Evolutionary conservation across 2,888 invertebrate species (phyloP).

Genomic region (Bruchidius siliquastri): DNA sequence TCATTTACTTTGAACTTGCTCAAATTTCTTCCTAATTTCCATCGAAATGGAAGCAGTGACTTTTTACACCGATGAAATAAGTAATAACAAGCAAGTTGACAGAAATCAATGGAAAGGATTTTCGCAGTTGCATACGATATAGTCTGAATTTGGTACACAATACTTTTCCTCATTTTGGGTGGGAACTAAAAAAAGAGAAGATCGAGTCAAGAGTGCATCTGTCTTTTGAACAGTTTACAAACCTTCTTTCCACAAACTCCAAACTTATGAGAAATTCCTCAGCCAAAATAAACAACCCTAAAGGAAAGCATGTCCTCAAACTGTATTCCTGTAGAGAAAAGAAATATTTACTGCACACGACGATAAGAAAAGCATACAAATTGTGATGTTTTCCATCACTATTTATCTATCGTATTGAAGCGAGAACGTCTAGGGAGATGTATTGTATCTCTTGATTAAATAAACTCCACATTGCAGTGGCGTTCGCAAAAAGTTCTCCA

Average conservation of each 20-base stretch:
- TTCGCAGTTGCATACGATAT: no score
- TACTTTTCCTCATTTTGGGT: not conserved
- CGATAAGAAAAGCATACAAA: not conserved
- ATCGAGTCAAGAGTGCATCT: not conserved
- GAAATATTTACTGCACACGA: not conserved
- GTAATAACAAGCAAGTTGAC: no score
- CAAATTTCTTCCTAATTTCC: no score
- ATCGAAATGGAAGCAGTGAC: no score
- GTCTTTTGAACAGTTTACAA: not conserved
- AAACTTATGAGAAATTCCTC: not conserved
- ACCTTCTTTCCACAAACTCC: not conserved
- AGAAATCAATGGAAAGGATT: no score
- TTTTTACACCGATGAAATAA: no score
- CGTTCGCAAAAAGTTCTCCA: not conserved
- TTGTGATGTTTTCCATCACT: not conserved
- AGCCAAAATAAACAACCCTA: not conserved
- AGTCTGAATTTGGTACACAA: no score
- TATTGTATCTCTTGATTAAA: slow-evolving; percentile 9
- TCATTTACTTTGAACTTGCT: no score
- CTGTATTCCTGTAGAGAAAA: not conserved
- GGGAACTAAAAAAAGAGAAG: not conserved
- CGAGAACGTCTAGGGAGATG: slow-evolving; percentile 6
- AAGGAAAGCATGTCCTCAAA: not conserved
- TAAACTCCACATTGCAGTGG: slow-evolving; percentile 10
- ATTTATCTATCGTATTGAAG: not conserved